Percentiles rank a stretch among this genome's conserved stretches.
Evolutionary conservation across 2,113 vertebrate genomes (phyloP).

Genomic region (Tetrax tetrax): DNA sequence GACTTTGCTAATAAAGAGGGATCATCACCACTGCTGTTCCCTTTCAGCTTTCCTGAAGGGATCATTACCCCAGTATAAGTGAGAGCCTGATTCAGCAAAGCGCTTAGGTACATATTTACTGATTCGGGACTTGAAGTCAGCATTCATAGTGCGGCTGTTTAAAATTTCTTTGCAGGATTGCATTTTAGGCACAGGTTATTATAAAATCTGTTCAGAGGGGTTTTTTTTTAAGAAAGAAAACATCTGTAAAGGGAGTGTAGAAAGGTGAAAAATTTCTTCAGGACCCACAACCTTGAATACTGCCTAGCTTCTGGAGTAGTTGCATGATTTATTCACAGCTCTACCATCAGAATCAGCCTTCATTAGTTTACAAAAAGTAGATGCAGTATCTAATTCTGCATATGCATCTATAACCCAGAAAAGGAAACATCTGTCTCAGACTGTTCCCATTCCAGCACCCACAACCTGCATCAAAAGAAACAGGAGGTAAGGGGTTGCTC

Average conservation of each 20-base stretch:
- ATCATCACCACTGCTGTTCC: not conserved
- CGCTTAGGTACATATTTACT: not conserved
- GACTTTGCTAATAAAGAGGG: not conserved
- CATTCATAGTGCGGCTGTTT: not conserved
- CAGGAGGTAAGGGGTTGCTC: not conserved
- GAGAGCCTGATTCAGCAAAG: not conserved
- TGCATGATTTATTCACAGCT: not conserved
- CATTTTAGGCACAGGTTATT: not conserved
- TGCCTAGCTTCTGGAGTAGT: not conserved
- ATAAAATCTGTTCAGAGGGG: not conserved
- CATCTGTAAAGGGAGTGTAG: not conserved
- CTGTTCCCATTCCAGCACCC: not conserved
- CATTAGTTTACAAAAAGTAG: not conserved
- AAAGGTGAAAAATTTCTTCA: not conserved
- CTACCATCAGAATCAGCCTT: not conserved
- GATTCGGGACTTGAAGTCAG: not conserved
- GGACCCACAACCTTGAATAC: not conserved
- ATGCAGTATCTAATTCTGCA: not conserved
- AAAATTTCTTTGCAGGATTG: not conserved
- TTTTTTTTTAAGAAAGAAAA: not conserved
- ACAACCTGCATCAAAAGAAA: not conserved
- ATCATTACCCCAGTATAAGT: not conserved
- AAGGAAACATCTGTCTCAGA: not conserved
- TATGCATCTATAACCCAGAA: not conserved
- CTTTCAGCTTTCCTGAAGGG: not conserved